Evolutionary conservation across 2,113 vertebrate genomes (phyloP).

Genomic region (Crypturellus undulatus): DNA sequence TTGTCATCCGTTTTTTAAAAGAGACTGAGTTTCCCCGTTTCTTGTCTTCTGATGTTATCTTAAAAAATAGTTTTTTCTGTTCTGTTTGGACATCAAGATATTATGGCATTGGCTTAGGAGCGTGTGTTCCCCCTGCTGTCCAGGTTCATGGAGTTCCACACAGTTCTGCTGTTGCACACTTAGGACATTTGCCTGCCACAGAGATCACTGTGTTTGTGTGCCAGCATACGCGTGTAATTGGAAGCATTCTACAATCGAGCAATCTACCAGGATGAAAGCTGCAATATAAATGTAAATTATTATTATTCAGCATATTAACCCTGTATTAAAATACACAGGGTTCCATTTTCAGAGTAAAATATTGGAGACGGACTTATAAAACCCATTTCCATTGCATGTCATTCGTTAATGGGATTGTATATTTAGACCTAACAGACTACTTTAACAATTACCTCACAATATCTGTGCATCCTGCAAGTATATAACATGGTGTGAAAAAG

Average conservation of each 20-base stretch:
- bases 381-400: not conserved
- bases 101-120: not conserved
- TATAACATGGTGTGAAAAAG: not conserved
- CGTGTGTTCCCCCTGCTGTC: not conserved
- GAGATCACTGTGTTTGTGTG: not conserved
- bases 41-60: not conserved
- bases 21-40: not conserved
- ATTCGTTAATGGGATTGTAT: not conserved
- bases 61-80: not conserved
- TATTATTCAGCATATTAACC: constrained; percentile 21
- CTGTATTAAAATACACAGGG: not conserved
- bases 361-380: not conserved
- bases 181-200: not conserved
- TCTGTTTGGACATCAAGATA: not conserved
- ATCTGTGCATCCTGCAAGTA: not conserved
- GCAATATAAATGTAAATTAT: constrained; percentile 37
- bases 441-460: not conserved
- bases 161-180: not conserved
- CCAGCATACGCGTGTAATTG: not conserved
- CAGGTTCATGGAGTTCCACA: not conserved
- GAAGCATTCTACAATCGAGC: not conserved
- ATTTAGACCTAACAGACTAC: not conserved
- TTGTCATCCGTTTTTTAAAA: not conserved
- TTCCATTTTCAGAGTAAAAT: not conserved
- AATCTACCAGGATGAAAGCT: not conserved